phyloP scores from a whole-genome alignment of 2,888 invertebrate genomes.

The Drosophila sordidapex region DNA sequence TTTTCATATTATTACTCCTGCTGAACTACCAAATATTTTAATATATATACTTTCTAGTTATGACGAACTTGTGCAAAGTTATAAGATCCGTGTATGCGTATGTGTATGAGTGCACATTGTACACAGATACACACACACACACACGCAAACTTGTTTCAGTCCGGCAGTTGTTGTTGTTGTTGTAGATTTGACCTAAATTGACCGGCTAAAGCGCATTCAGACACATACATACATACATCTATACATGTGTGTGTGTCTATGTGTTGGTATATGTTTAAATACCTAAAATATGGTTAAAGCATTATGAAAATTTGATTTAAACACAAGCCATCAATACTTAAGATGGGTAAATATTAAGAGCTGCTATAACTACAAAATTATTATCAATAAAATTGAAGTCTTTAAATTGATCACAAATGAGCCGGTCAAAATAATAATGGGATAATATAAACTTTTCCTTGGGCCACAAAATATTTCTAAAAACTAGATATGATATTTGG shows the following conservation, averaged over 20 bases:
- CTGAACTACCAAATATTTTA: neutral
- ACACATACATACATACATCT: neutral
- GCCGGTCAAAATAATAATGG: neutral
- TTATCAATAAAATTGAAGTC: neutral
- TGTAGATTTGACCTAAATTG: conserved; percentile 64
- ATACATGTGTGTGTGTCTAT: neutral
- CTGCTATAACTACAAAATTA: neutral
- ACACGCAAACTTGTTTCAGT: conserved; percentile 31
- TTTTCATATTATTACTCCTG: neutral
- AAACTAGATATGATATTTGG: neutral
- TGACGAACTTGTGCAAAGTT: neutral
- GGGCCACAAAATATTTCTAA: neutral
- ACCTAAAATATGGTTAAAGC: neutral
- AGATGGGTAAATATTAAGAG: neutral
- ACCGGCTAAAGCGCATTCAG: conserved; percentile 31
- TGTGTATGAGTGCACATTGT: neutral
- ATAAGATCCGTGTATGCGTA: neutral
- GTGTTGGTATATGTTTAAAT: neutral
- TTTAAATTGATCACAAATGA: neutral
- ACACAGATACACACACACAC: neutral
- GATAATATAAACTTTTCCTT: neutral
- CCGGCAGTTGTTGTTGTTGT: conserved; percentile 21
- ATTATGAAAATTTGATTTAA: neutral
- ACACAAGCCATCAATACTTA: neutral
- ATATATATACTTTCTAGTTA: neutral